phyloP scores from a whole-genome alignment of 1,140 invertebrate species.

The Cyphomyrmex costatus region DNA sequence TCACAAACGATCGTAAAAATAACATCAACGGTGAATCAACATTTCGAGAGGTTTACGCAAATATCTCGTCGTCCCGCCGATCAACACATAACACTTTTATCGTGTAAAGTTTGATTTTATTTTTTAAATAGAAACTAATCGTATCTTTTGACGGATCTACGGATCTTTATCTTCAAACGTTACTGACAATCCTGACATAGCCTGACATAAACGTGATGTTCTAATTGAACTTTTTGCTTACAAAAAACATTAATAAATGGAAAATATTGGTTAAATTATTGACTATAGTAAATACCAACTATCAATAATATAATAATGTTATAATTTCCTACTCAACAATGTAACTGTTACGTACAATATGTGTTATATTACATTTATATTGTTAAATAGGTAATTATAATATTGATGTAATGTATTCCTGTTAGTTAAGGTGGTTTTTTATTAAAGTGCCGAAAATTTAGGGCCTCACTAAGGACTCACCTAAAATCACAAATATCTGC shows the following conservation, averaged over 20 bases:
- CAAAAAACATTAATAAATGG: neutral
- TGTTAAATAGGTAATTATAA: too few relatives aligned
- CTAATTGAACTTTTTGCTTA: neutral
- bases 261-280: neutral
- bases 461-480: too few relatives aligned
- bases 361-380: too few relatives aligned
- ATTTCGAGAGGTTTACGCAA: slow-evolving; percentile 1
- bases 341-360: too few relatives aligned
- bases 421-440: too few relatives aligned
- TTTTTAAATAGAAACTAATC: neutral
- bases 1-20: slow-evolving; percentile 11
- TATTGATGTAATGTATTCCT: too few relatives aligned
- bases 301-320: too few relatives aligned
- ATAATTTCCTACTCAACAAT: too few relatives aligned
- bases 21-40: neutral
- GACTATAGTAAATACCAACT: too few relatives aligned
- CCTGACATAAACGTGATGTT: neutral
- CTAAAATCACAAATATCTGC: too few relatives aligned
- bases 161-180: neutral
- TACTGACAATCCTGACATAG: neutral
- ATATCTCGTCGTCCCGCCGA: neutral
- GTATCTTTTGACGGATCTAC: neutral
- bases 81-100: neutral
- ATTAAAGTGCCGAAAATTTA: too few relatives aligned
- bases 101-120: slow-evolving; percentile 3